Evolutionary conservation across 2,797 vertebrate species (phyloP), one percentile per base, ranked within the genome.

Genomic region (Bucorvus abyssinicus): DNA sequence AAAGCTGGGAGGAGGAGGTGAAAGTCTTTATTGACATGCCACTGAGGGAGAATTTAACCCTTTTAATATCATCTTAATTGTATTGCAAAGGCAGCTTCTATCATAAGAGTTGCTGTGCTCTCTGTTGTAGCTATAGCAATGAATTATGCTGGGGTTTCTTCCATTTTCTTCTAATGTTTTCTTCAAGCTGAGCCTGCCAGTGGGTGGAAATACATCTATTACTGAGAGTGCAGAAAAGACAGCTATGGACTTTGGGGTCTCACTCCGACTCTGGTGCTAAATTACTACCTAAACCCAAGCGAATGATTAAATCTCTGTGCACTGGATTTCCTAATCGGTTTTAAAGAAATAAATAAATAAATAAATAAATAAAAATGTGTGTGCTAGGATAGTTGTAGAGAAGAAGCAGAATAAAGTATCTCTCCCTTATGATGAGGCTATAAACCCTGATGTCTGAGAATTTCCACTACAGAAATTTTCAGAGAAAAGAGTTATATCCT

Each of bases 161-260:
- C 89, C 56, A 64, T 87, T 91, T 90, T 77, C 32, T 55, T 86
- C 85, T 92, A 22, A 92, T 49, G 64, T 90, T 93, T 94, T 91
- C 92, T 87, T 90, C 84, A 93, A 94, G 87, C 78, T 83, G 64
- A 92, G 75, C 71, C 87, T 82, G 34, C 47, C 68, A 91, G 95
- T 92, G 89, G 71, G 81, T 87, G 93, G 93, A 90, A 92, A 84
- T 77, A 56, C 30, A 90, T 83, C 77, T 84, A 82, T 90, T 87
- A 83, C 52, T 30, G 60, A 68, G 36, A 60, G 56, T 34, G 40
- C 77, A 93, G 84, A 90, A 89, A 80, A 93, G 40, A 71, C 29
- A 92, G 75, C 56, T 85, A 60, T 65, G 60, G 77, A 95, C 64
- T 68, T 34, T 50, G 12, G 10, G 53, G 14, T 83, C 52, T 77